Evolutionary conservation across 2,113 vertebrate genomes (phyloP), one percentile per base, ranked within the genome.

Genomic region (Ammodytes dubius): DNA sequence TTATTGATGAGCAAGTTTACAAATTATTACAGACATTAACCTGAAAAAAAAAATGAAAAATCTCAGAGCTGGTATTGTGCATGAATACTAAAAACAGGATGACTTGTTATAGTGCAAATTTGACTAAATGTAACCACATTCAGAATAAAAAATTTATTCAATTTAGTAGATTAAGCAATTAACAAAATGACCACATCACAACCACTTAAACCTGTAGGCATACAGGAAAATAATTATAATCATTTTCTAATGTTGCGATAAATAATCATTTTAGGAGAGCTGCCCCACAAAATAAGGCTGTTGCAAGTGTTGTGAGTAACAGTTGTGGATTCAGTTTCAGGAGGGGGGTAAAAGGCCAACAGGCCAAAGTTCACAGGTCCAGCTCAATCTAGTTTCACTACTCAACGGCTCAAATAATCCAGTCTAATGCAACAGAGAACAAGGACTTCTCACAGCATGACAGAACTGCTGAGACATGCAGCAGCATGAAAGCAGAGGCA

Each of bases 391-490:
- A 69, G 70, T 74, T 66, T 60, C 27, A 73, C 53, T 74, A 66
- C 50, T 40, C 5, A 65, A 11, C 9, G 14, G 35, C 70, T 74
- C 12, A 82, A 81, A 27, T 27, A 27, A 77, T 74, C 59, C 69
- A n/a, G 35, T 79, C 74, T 72, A 80, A 90, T 52, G 66, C 85
- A 77, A 85, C 81, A 65, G 70, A 81, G 74, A 88, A 79, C 54
- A 70, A 53, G 66, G 74, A 63, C 66, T 88, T 81, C 81, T 72
- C 84, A 77, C 83, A 82, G 86, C 50, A 71, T 75, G 81, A 61
- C 81, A 27, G 65, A 89, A 52, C 80, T 77, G 64, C 67, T 88
- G 74, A 88, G 52, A 74, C 17, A 43, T 35, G 27, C 35, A 43
- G 60, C 60, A 40, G 17, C 17, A 19, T 17, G 64, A 67, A 52